These are phyloP conservation scores for Gila robusta DNA, from an alignment of 2,797 vertebrate species.

Conservation along the genomic window DNA sequence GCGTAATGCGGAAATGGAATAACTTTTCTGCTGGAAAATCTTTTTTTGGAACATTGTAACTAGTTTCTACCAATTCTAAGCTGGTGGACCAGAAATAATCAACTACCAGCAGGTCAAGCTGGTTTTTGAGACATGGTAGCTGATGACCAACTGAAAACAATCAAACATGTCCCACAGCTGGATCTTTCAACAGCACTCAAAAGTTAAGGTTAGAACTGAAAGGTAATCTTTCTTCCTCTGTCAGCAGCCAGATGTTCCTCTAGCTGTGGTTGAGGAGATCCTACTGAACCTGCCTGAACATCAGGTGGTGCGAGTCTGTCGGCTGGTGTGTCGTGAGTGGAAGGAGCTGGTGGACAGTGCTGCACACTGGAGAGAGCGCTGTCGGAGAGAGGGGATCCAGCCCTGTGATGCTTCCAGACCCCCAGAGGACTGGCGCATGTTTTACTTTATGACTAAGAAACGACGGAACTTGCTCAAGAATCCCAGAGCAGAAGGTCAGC, in stretches of 20 bases:
- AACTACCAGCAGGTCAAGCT: too few relatives aligned
- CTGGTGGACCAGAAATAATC: too few relatives aligned
- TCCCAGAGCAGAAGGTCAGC: conserved; percentile 82
- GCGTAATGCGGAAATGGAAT: neutral
- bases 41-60: too few relatives aligned
- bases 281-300: conserved; percentile 80
- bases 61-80: too few relatives aligned
- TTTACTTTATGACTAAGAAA: conserved; percentile 81
- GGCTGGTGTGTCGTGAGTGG: conserved; percentile 86
- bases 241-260: conserved; percentile 68
- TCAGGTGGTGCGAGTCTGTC: conserved; percentile 80
- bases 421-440: conserved; percentile 80
- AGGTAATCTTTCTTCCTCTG: neutral
- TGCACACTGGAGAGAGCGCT: conserved; percentile 88
- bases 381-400: conserved; percentile 79
- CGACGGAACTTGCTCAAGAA: conserved; percentile 89
- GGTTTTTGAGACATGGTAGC: too few relatives aligned
- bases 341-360: conserved; percentile 82
- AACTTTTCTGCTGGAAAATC: too few relatives aligned
- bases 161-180: too few relatives aligned
- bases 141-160: too few relatives aligned
- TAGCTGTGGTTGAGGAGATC: conserved; percentile 85
- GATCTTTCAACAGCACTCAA: neutral
- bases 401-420: conserved; percentile 53
- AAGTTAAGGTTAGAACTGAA: neutral